Evolutionary conservation across 2,113 vertebrate species (phyloP).

Genomic region (Gila orcuttii): DNA sequence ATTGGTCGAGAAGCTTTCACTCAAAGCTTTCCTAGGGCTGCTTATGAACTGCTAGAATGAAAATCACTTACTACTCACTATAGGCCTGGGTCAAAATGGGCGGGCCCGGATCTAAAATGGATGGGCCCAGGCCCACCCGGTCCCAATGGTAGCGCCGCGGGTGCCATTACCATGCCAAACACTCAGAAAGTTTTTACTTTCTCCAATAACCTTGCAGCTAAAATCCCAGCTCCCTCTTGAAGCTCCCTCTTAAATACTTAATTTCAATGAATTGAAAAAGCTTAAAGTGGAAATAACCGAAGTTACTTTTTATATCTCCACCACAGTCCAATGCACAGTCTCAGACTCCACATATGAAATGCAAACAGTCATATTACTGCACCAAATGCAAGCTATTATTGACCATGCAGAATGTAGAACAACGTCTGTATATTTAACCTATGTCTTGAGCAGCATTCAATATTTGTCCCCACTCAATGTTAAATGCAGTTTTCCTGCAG

Average conservation of each 20-base stretch:
- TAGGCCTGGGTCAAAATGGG: no score
- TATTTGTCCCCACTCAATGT: conserved; percentile 13
- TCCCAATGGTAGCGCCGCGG: no score
- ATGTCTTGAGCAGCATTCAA: not conserved
- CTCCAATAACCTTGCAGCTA: not conserved
- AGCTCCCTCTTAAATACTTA: conserved; percentile 9
- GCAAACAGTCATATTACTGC: not conserved
- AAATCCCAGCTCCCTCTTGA: not conserved
- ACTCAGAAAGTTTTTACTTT: not conserved
- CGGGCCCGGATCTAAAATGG: no score
- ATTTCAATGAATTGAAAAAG: conserved; percentile 14
- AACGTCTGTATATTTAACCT: not conserved
- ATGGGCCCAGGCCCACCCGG: no score
- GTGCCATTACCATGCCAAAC: no score
- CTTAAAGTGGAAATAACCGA: not conserved
- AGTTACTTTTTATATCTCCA: not conserved
- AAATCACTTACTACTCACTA: no score
- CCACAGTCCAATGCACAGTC: not conserved
- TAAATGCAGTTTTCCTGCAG: conserved; percentile 3
- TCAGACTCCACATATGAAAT: not conserved
- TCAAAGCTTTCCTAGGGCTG: no score
- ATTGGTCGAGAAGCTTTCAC: no score
- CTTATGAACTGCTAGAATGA: no score
- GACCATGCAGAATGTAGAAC: not conserved
- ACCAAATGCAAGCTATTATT: not conserved